Evolutionary conservation across 2,888 invertebrate species (phyloP).

Genomic region (Xestoiulus laeticollis): DNA sequence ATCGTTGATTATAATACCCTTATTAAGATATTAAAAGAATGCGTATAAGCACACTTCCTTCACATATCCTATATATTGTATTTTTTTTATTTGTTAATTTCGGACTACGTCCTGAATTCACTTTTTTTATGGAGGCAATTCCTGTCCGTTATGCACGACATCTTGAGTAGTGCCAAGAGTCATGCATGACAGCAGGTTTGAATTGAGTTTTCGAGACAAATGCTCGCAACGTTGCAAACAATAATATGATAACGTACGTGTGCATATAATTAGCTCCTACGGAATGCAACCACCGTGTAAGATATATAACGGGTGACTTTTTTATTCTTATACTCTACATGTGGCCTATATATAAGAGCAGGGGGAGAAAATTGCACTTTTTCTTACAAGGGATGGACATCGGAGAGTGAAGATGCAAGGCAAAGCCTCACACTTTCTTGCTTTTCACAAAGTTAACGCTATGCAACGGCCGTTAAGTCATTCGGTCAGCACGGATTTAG

Average conservation of each 20-base stretch:
- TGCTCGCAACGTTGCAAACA: background rate
- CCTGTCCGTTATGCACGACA: conserved; percentile 7
- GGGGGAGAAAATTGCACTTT: conserved; percentile 16
- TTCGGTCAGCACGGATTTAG: background rate
- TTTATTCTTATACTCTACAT: background rate
- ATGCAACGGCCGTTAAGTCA: background rate
- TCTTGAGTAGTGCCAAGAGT: background rate
- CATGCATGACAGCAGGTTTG: background rate
- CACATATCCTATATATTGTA: background rate
- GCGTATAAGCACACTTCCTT: conserved; percentile 10
- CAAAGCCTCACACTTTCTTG: conserved; percentile 16
- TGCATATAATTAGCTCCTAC: background rate
- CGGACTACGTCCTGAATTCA: conserved; percentile 9
- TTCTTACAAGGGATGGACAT: background rate
- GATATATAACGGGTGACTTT: background rate
- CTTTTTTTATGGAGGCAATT: background rate
- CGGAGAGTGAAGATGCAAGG: conserved; percentile 10
- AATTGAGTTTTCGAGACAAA: conserved; percentile 37
- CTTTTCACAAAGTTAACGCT: background rate
- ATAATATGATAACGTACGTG: conserved; percentile 14
- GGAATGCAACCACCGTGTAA: background rate
- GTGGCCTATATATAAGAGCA: conserved; percentile 13
- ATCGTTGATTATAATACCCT: background rate
- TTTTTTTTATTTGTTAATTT: background rate
- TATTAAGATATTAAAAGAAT: background rate